Percentiles rank a stretch among this genome's conserved stretches.
Conservation (phyloP, 2,888 invertebrate genomes). For the Tipula confusa region DNA sequence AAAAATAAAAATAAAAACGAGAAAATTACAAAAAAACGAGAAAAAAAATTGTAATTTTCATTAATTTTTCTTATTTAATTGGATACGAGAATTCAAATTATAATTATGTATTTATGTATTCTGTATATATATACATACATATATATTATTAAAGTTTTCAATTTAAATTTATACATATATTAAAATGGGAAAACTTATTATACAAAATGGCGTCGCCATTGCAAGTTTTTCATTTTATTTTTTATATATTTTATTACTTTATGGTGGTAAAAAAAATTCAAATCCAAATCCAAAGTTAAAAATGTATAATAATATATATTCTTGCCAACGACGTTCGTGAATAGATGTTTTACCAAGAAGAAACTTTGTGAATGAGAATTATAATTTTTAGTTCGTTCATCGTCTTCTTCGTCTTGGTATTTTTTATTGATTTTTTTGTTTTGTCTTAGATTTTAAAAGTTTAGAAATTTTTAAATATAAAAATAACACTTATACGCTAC, state of each 20-base stretch:
- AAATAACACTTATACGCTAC: conserved; percentile 27
- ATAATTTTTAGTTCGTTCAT: conserved; percentile 21
- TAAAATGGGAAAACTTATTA: conserved; percentile 20
- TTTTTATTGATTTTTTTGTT: conserved; percentile 28
- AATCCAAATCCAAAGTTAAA: background rate
- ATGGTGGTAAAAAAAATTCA: background rate
- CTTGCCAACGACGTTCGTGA: background rate
- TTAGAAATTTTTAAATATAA: background rate
- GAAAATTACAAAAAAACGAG: too few relatives aligned
- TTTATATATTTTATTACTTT: background rate
- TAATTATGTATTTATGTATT: conserved; percentile 1
- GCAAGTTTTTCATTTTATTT: conserved; percentile 30
- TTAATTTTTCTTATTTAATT: conserved; percentile 5
- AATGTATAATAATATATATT: background rate
- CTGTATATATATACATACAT: too few relatives aligned
- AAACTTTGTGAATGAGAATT: conserved; percentile 26
- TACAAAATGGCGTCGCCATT: conserved; percentile 27
- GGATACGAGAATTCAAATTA: conserved; percentile 20
- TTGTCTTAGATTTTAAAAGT: background rate
- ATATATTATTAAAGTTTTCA: conserved; percentile 25
- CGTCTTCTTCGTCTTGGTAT: background rate
- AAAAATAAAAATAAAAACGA: background rate
- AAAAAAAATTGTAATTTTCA: conserved; percentile 4
- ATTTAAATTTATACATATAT: background rate
- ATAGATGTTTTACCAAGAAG: conserved; percentile 13